Evolutionary conservation across 2,113 vertebrate genomes (phyloP), one percentile per base, ranked within the genome.

Genomic region (Pterocles gutturalis): DNA sequence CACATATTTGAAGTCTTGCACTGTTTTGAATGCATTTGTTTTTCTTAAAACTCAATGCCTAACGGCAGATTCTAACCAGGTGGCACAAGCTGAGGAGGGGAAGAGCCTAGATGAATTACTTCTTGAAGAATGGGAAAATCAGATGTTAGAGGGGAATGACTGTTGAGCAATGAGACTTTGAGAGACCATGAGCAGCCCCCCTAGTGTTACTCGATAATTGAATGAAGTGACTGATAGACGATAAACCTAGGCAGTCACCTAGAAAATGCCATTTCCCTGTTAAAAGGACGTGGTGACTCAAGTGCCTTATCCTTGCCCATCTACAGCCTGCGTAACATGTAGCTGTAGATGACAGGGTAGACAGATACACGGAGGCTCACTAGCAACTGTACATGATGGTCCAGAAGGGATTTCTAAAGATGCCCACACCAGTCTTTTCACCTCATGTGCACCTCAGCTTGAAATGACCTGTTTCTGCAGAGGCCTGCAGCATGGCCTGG

Each of bases 1-100:
- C 21, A 26, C 11, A 5, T 69, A 29, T 46, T 65, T 89, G 55
- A 96, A 75, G 41, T 65, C 49, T 82, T 65, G 14, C 29, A 33
- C 33, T 78, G 55, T 54, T 91, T 61, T 70, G 61, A 85, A 70
- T 66, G n/a, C 13, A 7, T 81, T 83, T 70, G 15, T 54, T 69
- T 78, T 78, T 41, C 49, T 64, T 77, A 55, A 48, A 90, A 72
- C 20, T 55, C 2, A 0, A 41, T 54, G 33, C 49, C 14, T 45
- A n/a, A 43, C 51, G 43, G 61, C 11, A 41, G 49, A 11, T 31
- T 53, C 43, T 38, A 19, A 38, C 17, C 24, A 22, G 33, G 60
- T 43, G 33, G 10, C 34, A 17, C 0, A 2, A 71, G 36, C 58
- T 0, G 0, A 67, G 21, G 31, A 46, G 36, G 17, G 5, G 51